Evolutionary conservation across 2,113 vertebrate genomes (phyloP), one percentile per base, ranked within the genome.

Genomic region (Elgaria multicarinata): DNA sequence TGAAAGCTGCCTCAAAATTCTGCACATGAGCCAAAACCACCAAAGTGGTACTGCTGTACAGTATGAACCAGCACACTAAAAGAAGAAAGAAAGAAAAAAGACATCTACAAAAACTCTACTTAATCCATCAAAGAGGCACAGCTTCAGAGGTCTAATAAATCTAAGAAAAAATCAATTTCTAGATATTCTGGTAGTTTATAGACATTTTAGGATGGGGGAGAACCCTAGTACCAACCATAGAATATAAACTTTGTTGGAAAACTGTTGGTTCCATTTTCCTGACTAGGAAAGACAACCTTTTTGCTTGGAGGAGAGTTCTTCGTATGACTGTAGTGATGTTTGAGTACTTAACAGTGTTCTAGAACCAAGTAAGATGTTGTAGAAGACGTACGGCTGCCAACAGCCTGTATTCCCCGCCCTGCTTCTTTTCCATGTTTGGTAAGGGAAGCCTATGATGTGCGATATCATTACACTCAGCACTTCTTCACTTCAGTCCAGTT

Each of bases 11-110:
- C 90, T 95, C 85, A 0, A 0, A 91, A 87, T 90, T 89, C 87
- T 85, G 50, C 83, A 89, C 24, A 20, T 79, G 78, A 91, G 94
- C 95, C 96, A 95, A 96, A 96, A 94, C 87, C 83, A 90, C 6
- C 75, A 92, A 91, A 92, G 87, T 94, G 91, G 93, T 93, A 53
- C 77, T 53, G 71, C 80, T 42, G 74, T 92, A 90, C 80, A 3
- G 91, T 89, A 95, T 90, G 80, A 90, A n/a, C 71, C 69, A 75
- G 62, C 28, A 28, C 36, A 78, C 0, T 0, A 42, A 66, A 94
- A 90, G 44, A 72, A 83, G 89, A 91, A 93, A 88, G 39, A 71
- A 94, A 90, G 33, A 72, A 81, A 90, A 92, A 91, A 91, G 75
- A 75, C 93, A 85, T 75, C 71, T 82, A 80, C 89, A 90, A 85